Conservation (phyloP, 2,888 invertebrate species). For the Hyposoter dolosus region DNA sequence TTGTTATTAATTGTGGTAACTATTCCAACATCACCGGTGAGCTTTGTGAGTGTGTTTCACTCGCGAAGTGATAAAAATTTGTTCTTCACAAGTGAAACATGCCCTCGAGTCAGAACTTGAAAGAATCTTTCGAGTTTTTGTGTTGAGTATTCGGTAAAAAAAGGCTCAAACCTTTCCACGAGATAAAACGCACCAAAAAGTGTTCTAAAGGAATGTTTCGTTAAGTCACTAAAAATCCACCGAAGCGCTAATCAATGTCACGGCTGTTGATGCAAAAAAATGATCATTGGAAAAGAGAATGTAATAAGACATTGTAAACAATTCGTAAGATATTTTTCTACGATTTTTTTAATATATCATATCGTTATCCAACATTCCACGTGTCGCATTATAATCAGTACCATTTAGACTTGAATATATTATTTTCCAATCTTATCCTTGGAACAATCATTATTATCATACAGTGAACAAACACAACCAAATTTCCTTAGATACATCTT, state of each 20-base stretch:
- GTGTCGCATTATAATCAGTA: constrained; percentile 36
- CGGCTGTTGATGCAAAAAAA: constrained; percentile 28
- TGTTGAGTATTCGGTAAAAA: constrained; percentile 27
- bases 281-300: neutral
- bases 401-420: constrained; percentile 18
- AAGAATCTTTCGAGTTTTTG: neutral
- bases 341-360: constrained; percentile 51
- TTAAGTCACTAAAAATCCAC: constrained; percentile 42
- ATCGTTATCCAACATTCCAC: constrained; percentile 56
- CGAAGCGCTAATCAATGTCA: constrained; percentile 35
- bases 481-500: constrained; percentile 39
- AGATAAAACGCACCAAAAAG: constrained; percentile 50
- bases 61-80: neutral
- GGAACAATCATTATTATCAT: constrained; percentile 25
- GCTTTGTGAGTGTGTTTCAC: constrained; percentile 5
- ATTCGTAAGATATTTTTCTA: constrained; percentile 62
- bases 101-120: neutral
- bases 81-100: neutral
- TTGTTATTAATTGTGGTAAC: constrained; percentile 38
- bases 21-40: constrained; percentile 42
- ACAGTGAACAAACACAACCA: neutral
- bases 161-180: constrained; percentile 20
- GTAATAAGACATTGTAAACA: constrained; percentile 25
- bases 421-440: constrained; percentile 21
- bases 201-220: constrained; percentile 42